Percentiles rank a stretch among this genome's conserved stretches.
phyloP scores from a whole-genome alignment of 2,888 invertebrate genomes.

The Lithophane leautieri region DNA sequence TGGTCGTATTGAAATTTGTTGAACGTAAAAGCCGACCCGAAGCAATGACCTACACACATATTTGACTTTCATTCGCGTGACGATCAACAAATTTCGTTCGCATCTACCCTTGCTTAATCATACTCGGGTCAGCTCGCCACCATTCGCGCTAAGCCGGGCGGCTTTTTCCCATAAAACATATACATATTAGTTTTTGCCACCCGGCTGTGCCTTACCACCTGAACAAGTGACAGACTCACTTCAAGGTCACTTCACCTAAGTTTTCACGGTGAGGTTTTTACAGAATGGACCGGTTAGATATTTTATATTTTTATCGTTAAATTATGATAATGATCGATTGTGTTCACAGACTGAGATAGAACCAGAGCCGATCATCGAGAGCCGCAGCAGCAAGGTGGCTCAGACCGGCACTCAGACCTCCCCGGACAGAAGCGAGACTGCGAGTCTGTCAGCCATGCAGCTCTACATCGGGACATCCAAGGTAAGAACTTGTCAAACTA shows the following conservation, averaged over 20 bases:
- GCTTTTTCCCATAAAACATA: neutral
- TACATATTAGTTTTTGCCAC: neutral
- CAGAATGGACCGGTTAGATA: neutral
- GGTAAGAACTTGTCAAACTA: slow-evolving; percentile 42
- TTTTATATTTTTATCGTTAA: neutral
- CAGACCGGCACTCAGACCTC: slow-evolving; percentile 94
- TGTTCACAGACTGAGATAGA: slow-evolving; percentile 76
- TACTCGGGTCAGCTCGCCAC: neutral
- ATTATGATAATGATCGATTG: neutral
- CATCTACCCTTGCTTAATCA: neutral
- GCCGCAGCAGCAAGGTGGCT: slow-evolving; percentile 78
- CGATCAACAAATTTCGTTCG: neutral
- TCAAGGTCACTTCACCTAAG: neutral
- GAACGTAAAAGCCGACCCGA: neutral
- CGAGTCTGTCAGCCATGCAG: slow-evolving; percentile 56
- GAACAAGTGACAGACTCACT: neutral
- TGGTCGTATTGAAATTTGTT: neutral
- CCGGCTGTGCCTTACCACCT: neutral
- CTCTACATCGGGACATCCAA: slow-evolving; percentile 63
- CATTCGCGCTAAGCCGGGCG: neutral
- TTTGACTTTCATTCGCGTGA: neutral
- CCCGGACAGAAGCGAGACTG: slow-evolving; percentile 85
- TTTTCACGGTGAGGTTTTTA: neutral
- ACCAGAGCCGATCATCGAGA: slow-evolving; percentile 69
- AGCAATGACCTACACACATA: neutral